phyloP scores from a whole-genome alignment of 2,113 vertebrate species.

The Oreotrochilus melanogaster region DNA sequence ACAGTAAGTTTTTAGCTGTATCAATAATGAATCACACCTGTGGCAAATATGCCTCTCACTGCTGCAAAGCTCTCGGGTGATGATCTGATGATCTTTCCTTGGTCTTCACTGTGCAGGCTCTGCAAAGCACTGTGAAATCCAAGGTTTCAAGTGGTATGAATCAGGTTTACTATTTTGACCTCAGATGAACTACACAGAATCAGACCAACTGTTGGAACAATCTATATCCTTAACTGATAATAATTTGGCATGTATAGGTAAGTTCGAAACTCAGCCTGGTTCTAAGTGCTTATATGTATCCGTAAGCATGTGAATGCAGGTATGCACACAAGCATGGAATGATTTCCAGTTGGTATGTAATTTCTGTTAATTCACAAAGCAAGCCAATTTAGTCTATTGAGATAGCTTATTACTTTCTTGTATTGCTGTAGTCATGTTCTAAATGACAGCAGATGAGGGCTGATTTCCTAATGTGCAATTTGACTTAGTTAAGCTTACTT shows the following conservation, averaged over 20 bases:
- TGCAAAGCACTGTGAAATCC: neutral
- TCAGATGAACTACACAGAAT: neutral
- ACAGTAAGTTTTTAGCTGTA: neutral
- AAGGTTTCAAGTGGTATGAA: rapidly evolving
- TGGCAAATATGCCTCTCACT: neutral
- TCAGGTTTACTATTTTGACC: neutral
- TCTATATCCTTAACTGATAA: neutral
- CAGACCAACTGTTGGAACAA: neutral
- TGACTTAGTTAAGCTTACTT: neutral
- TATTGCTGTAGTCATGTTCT: neutral
- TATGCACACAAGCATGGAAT: neutral
- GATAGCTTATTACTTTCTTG: neutral
- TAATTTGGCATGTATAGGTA: neutral
- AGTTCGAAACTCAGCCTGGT: neutral
- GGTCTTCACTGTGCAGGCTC: neutral
- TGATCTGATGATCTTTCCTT: neutral
- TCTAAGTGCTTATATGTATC: neutral
- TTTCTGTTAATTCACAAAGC: neutral
- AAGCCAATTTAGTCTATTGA: neutral
- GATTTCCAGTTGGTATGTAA: neutral
- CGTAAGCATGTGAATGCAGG: rapidly evolving
- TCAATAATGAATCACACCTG: neutral
- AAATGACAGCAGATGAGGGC: neutral
- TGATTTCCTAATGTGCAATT: neutral
- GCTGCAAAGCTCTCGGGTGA: neutral